Conservation (phyloP, 2,797 vertebrate species). For the Geotrypetes seraphini region DNA sequence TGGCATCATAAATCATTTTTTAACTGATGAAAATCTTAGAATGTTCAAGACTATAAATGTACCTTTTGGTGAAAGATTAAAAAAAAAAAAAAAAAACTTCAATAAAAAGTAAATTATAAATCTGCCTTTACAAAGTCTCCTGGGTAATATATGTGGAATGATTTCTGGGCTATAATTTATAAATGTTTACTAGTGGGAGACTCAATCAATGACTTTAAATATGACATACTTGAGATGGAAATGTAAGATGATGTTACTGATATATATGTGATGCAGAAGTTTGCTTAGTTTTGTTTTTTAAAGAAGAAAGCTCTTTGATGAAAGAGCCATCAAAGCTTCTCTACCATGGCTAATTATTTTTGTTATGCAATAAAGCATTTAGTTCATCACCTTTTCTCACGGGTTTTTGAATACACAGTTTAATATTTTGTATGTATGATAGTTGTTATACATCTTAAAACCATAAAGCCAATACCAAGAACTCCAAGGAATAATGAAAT, state of each 20-base stretch:
- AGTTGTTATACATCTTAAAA: conserved; percentile 59
- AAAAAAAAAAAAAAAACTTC: conserved; percentile 37
- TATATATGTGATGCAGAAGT: conserved; percentile 6
- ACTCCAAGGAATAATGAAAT: conserved; percentile 70
- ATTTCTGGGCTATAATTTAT: conserved; percentile 35
- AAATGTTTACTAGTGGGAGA: conserved; percentile 27
- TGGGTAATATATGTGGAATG: conserved; percentile 35
- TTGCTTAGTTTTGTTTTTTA: conserved; percentile 24
- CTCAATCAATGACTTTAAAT: conserved; percentile 35
- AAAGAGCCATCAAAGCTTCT: conserved; percentile 33
- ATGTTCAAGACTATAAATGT: conserved; percentile 31
- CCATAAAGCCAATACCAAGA: conserved; percentile 55
- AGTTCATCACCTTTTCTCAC: conserved; percentile 35
- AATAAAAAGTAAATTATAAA: conserved; percentile 43
- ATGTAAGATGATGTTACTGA: conserved; percentile 2
- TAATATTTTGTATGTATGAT: conserved; percentile 51
- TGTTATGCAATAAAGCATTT: conserved; percentile 55
- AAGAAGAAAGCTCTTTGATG: conserved; percentile 15
- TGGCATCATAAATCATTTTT: conserved; percentile 45
- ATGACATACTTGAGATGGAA: conserved; percentile 12
- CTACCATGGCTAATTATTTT: conserved; percentile 64
- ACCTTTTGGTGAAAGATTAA: conserved; percentile 36
- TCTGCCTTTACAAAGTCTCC: conserved; percentile 33
- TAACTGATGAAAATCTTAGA: conserved; percentile 31
- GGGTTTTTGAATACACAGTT: conserved; percentile 35